A percentile compares a stretch with the other conserved stretches of the same genome.
phyloP scores from a whole-genome alignment of 2,113 vertebrate genomes.

The Leptobrachium ailaonicum region DNA sequence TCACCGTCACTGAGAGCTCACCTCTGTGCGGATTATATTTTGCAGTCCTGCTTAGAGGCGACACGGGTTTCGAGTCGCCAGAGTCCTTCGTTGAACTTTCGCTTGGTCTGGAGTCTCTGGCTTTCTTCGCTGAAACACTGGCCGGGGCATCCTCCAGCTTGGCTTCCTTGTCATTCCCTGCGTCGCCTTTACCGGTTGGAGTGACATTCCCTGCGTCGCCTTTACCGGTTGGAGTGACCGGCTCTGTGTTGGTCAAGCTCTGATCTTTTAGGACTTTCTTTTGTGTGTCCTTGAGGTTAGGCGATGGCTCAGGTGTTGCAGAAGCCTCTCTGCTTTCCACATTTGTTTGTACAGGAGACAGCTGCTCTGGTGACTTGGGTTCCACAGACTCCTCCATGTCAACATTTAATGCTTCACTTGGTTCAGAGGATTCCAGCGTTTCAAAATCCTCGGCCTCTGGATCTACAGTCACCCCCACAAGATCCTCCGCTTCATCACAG shows the following conservation, averaged over 20 bases:
- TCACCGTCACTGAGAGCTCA: conserved; percentile 27
- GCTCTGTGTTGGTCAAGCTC: neutral
- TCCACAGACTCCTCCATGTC: neutral
- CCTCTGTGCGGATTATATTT: conserved; percentile 40
- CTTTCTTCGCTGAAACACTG: neutral
- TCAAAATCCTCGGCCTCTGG: neutral
- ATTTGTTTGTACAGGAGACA: neutral
- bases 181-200: neutral
- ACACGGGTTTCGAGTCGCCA: conserved; percentile 36
- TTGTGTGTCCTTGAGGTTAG: neutral
- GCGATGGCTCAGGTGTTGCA: neutral
- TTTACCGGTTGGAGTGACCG: too few species aligned
- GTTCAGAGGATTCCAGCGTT: neutral
- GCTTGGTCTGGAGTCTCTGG: neutral
- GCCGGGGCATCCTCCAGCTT: conserved; percentile 1
- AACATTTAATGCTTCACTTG: neutral
- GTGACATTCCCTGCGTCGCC: neutral
- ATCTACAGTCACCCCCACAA: neutral
- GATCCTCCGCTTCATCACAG: neutral
- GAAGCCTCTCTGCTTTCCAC: neutral
- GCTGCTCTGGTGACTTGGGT: neutral
- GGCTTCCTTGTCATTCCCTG: conserved; percentile 7
- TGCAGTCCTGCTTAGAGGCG: conserved; percentile 52
- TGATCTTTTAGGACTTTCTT: neutral
- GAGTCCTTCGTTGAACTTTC: neutral